A percentile compares a stretch with the other conserved stretches of the same genome.
Evolutionary conservation across 2,888 invertebrate genomes (phyloP).

Genomic region (Drosophila mulleri): DNA sequence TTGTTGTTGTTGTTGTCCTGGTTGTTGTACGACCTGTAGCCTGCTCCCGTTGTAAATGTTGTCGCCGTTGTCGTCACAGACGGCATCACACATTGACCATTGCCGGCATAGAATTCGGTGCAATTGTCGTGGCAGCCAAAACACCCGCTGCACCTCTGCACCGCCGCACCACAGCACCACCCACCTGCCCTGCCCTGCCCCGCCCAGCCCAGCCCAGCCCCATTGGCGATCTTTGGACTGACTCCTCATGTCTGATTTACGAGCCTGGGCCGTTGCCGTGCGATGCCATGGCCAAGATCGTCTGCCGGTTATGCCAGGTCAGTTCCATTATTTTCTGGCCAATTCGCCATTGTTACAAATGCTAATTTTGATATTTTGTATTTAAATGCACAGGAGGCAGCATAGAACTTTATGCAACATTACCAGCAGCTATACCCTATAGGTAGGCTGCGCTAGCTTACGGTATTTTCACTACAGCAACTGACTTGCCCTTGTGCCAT

Average conservation of each 20-base stretch:
- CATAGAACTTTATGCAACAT: constrained; percentile 32
- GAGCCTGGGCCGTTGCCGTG: constrained; percentile 38
- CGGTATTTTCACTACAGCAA: neutral
- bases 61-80: constrained; percentile 77
- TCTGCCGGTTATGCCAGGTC: constrained; percentile 71
- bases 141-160: constrained; percentile 7
- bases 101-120: constrained; percentile 71
- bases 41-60: constrained; percentile 78
- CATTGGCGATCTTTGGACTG: constrained; percentile 3
- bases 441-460: neutral
- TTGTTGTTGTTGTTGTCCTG: constrained; percentile 30
- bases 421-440: constrained; percentile 30
- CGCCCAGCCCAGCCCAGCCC: neutral
- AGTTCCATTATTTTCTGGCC: constrained; percentile 79
- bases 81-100: constrained; percentile 83
- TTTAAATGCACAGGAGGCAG: constrained; percentile 78
- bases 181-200: neutral
- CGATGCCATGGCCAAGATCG: constrained; percentile 68
- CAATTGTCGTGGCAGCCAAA: constrained; percentile 57
- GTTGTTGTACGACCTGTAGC: constrained; percentile 59
- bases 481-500: neutral
- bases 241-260: constrained; percentile 70
- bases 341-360: constrained; percentile 84
- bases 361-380: constrained; percentile 84
- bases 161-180: neutral